Evolutionary conservation across 2,888 invertebrate species (phyloP).

Genomic region (Amiota communis): DNA sequence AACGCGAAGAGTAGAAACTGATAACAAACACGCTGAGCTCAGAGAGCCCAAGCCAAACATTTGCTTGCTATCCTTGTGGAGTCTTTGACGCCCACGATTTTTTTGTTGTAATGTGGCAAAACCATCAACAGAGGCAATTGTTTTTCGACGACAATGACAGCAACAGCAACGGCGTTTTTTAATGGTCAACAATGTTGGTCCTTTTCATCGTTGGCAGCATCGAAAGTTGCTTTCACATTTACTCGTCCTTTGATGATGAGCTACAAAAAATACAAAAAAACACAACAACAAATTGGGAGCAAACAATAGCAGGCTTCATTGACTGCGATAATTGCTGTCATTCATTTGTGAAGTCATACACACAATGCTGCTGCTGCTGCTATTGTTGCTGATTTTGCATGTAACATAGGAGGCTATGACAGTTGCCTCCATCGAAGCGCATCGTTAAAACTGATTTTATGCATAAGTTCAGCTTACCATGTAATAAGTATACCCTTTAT

Average conservation of each 20-base stretch:
- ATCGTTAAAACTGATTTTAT: constrained; percentile 6
- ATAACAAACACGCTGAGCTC: constrained; percentile 1
- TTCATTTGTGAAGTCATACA: constrained; percentile 64
- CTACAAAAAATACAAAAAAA: not conserved
- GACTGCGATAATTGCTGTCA: constrained; percentile 66
- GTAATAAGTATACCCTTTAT: no score
- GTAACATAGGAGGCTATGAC: not conserved
- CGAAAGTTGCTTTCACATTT: not conserved
- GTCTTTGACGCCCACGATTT: not conserved
- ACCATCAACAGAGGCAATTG: constrained; percentile 10
- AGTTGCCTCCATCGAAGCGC: not conserved
- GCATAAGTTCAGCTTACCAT: not conserved
- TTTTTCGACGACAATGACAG: not conserved
- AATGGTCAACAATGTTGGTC: constrained; percentile 12
- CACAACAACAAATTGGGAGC: constrained; percentile 14
- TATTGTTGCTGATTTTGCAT: constrained; percentile 57
- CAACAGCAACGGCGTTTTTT: not conserved
- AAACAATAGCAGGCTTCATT: constrained; percentile 60
- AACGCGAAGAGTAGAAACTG: not conserved
- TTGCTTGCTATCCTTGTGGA: no score
- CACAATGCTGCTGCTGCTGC: constrained; percentile 19
- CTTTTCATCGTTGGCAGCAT: not conserved
- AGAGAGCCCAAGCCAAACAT: no score
- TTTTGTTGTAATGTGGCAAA: constrained; percentile 7
- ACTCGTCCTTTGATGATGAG: not conserved